Conservation (phyloP, 2,888 invertebrate genomes). For the Ormyrus pomaceus region DNA sequence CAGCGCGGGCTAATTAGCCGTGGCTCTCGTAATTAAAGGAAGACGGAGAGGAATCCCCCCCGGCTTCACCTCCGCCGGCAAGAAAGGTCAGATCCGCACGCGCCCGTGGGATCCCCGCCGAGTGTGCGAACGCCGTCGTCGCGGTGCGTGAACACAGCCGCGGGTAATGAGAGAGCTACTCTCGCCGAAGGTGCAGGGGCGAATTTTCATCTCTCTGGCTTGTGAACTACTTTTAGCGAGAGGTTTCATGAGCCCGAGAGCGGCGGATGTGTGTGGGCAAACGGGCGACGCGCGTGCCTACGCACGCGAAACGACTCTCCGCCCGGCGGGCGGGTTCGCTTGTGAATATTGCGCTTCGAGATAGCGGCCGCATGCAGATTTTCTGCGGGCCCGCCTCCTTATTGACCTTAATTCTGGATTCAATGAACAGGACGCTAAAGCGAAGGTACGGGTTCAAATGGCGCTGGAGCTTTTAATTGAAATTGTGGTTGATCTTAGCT, state of each 20-base stretch:
- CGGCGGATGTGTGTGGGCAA: not conserved
- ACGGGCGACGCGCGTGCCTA: constrained; percentile 31
- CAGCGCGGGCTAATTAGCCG: constrained; percentile 34
- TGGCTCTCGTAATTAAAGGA: constrained; percentile 47
- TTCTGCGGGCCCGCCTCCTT: no score
- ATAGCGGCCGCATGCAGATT: no score
- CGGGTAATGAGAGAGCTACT: no score
- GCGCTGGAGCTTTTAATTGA: no score
- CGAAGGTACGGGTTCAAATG: no score
- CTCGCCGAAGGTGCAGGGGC: no score
- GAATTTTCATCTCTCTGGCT: no score
- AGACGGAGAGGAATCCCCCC: not conserved
- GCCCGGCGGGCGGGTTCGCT: not conserved
- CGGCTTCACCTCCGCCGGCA: not conserved
- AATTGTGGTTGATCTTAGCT: no score
- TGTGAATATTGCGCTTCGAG: no score
- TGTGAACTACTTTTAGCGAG: not conserved
- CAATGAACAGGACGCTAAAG: no score
- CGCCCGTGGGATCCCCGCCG: constrained; percentile 61
- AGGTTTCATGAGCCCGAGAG: not conserved
- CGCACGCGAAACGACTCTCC: constrained; percentile 18
- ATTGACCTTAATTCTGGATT: no score
- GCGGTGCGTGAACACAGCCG: constrained; percentile 64
- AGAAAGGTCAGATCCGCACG: constrained; percentile 11
- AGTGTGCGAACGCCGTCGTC: constrained; percentile 68